Base-by-base conservation (phyloP, 2,888 invertebrate species). In the Eupithecia subfuscata region DNA sequence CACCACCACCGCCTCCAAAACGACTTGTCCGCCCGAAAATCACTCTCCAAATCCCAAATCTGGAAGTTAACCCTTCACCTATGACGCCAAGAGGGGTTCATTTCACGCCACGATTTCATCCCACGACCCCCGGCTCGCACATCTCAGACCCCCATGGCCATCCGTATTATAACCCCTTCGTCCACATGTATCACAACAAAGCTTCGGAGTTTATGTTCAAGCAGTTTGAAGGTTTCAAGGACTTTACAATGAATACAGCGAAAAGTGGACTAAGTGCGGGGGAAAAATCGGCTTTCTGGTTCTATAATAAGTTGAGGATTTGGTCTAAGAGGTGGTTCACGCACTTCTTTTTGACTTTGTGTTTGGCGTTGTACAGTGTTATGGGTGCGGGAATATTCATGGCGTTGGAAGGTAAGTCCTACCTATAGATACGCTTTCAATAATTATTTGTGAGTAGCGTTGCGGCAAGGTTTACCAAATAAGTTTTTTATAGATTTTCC, bases 271-370 rank as follows among this genome's bases (percentile, higher is more conserved):
- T 98, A 80, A 97, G 97, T 90, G 96, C 96, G 56, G 98, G 98
- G 77, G 98, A 98, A 90, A 98, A 97, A 88, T 96, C 96, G 77
- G 97, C 97, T 0, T 97, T 96, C 83, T 97, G 97, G 96, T 91
- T 97, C 78, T 97, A 97, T 87, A 96, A 97, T 80, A 97, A 97
- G 93, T 95, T 98, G 79, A 96, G 97, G 85, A 93, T 96, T 74
- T 96, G 96, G 94, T 98, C 98, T 2, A 96, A 96, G 85, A 96
- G 96, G 86, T 98, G 98, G 98, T 98, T 98, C 88, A 98, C 98
- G 60, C 98, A 98, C 91, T 96, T 98, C 78, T 98, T 98, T 89
- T 95, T 98, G 84, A 96, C 97, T 83, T 88, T 97, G 82, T 96
- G 98, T 82, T 96, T 98, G 78, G 92, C 97, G 73, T 89, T 96